Percentiles rank a stretch among this genome's conserved stretches.
These are phyloP conservation scores for Coregonus sp. DNA, from an alignment of 2,797 vertebrate species.

Conservation along the genomic window DNA sequence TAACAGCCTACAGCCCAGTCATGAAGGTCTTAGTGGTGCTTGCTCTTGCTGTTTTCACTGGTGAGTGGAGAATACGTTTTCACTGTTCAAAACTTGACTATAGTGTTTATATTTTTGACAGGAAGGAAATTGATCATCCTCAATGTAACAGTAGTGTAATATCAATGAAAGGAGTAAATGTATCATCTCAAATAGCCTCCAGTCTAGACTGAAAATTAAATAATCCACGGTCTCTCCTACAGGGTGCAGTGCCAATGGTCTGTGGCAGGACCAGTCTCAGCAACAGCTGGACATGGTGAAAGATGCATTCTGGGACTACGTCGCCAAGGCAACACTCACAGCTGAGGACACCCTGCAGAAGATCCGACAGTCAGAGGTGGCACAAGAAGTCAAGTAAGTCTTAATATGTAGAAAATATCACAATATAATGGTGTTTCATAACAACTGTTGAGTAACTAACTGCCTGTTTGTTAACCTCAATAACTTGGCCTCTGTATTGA, in stretches of 20 bases:
- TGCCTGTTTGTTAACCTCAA: background rate
- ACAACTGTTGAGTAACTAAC: background rate
- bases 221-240: background rate
- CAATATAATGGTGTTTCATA: background rate
- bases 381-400: constrained; percentile 74
- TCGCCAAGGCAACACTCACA: constrained; percentile 60
- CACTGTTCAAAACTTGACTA: background rate
- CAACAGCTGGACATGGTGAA: constrained; percentile 66
- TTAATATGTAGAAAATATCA: background rate
- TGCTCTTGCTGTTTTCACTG: constrained; percentile 54
- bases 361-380: constrained; percentile 67
- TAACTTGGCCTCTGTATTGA: background rate
- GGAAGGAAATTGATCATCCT: background rate
- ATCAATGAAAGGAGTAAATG: too few relatives aligned
- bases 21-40: constrained; percentile 72
- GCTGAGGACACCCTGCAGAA: constrained; percentile 62
- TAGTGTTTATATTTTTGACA: background rate
- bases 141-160: too few relatives aligned
- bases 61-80: constrained; percentile 47
- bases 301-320: constrained; percentile 76
- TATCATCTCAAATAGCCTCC: too few relatives aligned
- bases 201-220: too few relatives aligned
- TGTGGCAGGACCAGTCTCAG: constrained; percentile 40
- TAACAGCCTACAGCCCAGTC: constrained; percentile 27
- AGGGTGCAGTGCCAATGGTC: constrained; percentile 63